Evolutionary conservation across 2,797 vertebrate genomes (phyloP).

Genomic region (Sarcoramphus papa): DNA sequence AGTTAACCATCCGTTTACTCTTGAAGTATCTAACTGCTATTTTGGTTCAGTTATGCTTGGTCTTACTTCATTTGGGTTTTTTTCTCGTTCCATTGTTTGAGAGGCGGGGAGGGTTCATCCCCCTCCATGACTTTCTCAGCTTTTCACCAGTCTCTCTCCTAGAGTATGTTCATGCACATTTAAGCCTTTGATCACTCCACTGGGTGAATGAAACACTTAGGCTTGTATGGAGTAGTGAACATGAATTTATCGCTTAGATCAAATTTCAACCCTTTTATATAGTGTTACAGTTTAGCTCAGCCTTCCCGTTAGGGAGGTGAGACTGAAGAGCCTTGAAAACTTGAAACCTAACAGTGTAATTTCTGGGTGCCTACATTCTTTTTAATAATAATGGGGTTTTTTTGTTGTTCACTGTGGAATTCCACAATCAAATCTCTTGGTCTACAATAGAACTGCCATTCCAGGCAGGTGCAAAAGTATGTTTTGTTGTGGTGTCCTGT

Average conservation of each 20-base stretch:
- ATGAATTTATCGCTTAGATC: neutral
- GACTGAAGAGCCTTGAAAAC: neutral
- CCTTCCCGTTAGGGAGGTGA: neutral
- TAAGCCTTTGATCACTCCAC: neutral
- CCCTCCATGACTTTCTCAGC: neutral
- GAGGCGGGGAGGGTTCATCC: neutral
- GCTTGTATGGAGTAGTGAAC: neutral
- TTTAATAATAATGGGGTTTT: fast-evolving
- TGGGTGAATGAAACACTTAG: neutral
- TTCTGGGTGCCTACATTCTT: neutral
- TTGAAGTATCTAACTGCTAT: neutral
- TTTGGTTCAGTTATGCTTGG: neutral
- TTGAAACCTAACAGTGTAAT: neutral
- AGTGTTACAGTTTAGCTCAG: neutral
- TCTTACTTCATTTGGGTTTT: neutral
- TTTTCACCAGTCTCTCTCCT: neutral
- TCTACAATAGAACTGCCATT: neutral
- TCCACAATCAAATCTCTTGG: neutral
- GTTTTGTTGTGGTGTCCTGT: neutral
- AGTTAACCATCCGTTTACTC: neutral
- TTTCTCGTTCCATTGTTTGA: neutral
- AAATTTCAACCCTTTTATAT: neutral
- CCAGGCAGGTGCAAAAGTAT: neutral
- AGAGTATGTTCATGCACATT: neutral
- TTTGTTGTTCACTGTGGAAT: neutral